Evolutionary conservation across 2,113 vertebrate genomes (phyloP), one percentile per base, ranked within the genome.

Genomic region (Heterochromis multidens): DNA sequence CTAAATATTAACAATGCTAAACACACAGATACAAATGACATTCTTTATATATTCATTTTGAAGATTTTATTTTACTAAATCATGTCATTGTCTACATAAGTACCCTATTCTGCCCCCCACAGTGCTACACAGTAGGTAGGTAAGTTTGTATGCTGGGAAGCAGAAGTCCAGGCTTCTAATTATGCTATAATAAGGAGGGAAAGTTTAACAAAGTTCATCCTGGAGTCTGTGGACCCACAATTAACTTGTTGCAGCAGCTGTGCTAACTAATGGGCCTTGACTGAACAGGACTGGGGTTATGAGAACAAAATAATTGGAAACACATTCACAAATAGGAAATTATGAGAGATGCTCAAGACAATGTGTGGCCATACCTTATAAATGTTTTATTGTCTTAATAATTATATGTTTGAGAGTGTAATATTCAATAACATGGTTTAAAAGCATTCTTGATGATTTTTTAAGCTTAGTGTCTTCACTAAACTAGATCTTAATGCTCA

Each of bases 231-330:
- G 61, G 49, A 43, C 56, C 60, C 16, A 8, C 60, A 85, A 77
- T 83, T 81, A 83, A 85, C 63, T 60, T 86, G 72, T 65, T 70
- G 62, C 19, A 52, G 58, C 54, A 33, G 60, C 60, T 63, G 52
- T 52, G 77, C 72, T 67, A 56, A 83, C 65, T 40, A 62, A 61
- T 60, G 52, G 70, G 13, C 33, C 12, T 43, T 27, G 33, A 77
- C 33, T 62, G 49, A 52, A 86, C 27, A 79, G 49, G 31, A 63
- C 14, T 27, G 19, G 17, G 49, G 27, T 37, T 8, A 80, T 56
- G 58, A 40, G 35, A 49, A 56, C 21, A n/a, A 79, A 83, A 82
- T 87, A 83, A 84, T 67, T 84, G 62, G 60, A 56, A 77, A 76
- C 27, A 63, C 12, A 77, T 56, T 56, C 33, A 62, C 70, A 77